Evolutionary conservation across 1,140 invertebrate species (phyloP), one percentile per base, ranked within the genome.

Genomic region (Drosophila kurseongensis): DNA sequence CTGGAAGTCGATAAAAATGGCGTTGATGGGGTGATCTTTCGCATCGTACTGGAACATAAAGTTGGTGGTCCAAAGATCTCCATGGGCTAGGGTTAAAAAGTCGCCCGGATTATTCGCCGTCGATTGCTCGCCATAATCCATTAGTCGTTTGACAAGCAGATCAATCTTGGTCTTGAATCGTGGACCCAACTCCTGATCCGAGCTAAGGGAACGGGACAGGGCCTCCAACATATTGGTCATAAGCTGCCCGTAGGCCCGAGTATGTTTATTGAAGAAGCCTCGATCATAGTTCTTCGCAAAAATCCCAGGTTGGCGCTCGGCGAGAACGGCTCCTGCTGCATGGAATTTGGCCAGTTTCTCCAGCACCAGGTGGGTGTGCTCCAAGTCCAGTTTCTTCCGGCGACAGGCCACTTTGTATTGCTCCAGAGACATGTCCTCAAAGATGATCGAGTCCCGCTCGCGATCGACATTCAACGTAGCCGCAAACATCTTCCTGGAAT

Each of bases 51-150:
- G 92, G 80, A 95, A 95, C 75, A 96, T 86, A 76, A 95, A 94
- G 62, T 96, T 96, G 47, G 95, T 95, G 0, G 94, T 91, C 95
- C 95, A 95, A 4, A 93, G 92, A 83, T 96, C 95, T 2, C 95
- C 95, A 54, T 95, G 95, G 65, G 93, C 94, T 14, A 95, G 82
- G 1, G 85, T 94, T 32, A 93, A 92, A 72, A 95, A 94, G 35
- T 94, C 93, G 5, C 93, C 92, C 0, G 92, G 58, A 3, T 93
- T 54, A 0, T 62, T 16, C 7, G 75, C 66, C 6, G 80, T 77
- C 0, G 75, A 55, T 12, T 51, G 44, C 45, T 83, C 78, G 3
- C 68, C 67, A 23, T 91, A 82, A 9, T 88, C 85, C 82, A 91
- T 73, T 10, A 88, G 40, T 4, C 60, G 61, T 5, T 75, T 48